Conservation (phyloP, 2,113 vertebrate genomes). For the Amphilophus citrinellus region DNA sequence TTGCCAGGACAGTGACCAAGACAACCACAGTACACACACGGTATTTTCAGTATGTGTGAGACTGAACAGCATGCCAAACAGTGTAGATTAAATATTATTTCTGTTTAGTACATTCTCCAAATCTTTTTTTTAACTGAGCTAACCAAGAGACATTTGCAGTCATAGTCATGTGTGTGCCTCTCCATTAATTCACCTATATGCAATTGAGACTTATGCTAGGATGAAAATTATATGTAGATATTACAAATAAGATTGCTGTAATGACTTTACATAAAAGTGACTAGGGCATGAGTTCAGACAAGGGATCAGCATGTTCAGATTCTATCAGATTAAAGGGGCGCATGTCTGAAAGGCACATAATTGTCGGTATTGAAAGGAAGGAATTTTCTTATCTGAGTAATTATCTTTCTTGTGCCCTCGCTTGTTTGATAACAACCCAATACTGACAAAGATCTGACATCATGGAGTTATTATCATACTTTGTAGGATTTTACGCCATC, state of each 20-base stretch:
- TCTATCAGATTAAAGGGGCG: neutral
- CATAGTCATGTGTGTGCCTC: neutral
- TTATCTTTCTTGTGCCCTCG: neutral
- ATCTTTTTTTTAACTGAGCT: neutral
- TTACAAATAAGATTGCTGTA: neutral
- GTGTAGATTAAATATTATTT: neutral
- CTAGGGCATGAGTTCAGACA: neutral
- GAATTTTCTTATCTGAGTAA: conserved; percentile 5
- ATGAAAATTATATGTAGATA: neutral
- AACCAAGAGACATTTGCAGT: neutral
- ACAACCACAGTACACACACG: too few species aligned
- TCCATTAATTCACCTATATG: neutral
- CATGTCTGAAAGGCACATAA: neutral
- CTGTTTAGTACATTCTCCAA: neutral
- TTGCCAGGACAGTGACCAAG: too few species aligned
- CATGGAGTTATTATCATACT: neutral
- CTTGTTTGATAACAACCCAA: neutral
- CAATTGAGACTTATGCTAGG: neutral
- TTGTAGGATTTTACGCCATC: conserved; percentile 15
- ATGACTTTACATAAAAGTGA: neutral
- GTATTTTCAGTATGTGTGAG: too few species aligned
- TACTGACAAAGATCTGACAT: neutral
- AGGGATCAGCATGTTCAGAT: neutral
- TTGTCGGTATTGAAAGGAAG: neutral
- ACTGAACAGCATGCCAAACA: too few species aligned